Evolutionary conservation across 2,113 vertebrate genomes (phyloP).

Genomic region (Ammodytes marinus): DNA sequence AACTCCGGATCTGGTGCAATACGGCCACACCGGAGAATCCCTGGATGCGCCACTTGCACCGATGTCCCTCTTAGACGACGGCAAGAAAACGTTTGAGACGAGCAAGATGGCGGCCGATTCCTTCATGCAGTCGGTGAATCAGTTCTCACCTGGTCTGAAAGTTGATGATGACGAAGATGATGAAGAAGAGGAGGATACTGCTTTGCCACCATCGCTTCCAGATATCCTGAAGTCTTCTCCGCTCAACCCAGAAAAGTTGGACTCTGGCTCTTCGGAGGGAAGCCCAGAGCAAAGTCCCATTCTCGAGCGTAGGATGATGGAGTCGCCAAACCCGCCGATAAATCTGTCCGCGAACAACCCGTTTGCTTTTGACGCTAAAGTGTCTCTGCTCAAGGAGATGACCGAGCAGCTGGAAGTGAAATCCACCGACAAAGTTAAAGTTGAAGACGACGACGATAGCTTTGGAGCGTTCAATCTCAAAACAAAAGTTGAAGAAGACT

Average conservation of each 20-base stretch:
- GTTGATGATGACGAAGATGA: constrained; percentile 61
- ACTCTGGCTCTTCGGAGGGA: constrained; percentile 85
- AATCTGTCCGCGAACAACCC: constrained; percentile 84
- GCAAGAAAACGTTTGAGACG: constrained; percentile 85
- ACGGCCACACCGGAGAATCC: constrained; percentile 88
- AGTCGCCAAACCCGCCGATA: constrained; percentile 85
- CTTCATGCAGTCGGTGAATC: constrained; percentile 83
- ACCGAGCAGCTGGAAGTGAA: constrained; percentile 81
- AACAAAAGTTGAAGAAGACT: constrained; percentile 68
- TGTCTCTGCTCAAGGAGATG: constrained; percentile 90
- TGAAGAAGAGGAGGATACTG: constrained; percentile 77
- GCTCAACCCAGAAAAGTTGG: constrained; percentile 82
- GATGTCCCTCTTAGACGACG: constrained; percentile 85
- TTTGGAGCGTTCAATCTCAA: constrained; percentile 92
- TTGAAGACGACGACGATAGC: constrained; percentile 79
- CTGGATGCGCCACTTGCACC: constrained; percentile 80
- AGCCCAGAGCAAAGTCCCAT: constrained; percentile 83
- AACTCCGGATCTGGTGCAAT: constrained; percentile 95
- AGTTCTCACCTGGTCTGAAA: constrained; percentile 86
- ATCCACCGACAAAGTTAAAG: constrained; percentile 54
- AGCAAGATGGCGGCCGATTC: constrained; percentile 85
- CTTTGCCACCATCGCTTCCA: constrained; percentile 89
- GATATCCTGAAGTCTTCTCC: constrained; percentile 97
- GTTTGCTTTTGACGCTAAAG: constrained; percentile 87
- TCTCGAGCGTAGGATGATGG: constrained; percentile 79